Evolutionary conservation across 92 coral and sea anemone species (phyloP).

Genomic region (Phymanthus crucifer): DNA sequence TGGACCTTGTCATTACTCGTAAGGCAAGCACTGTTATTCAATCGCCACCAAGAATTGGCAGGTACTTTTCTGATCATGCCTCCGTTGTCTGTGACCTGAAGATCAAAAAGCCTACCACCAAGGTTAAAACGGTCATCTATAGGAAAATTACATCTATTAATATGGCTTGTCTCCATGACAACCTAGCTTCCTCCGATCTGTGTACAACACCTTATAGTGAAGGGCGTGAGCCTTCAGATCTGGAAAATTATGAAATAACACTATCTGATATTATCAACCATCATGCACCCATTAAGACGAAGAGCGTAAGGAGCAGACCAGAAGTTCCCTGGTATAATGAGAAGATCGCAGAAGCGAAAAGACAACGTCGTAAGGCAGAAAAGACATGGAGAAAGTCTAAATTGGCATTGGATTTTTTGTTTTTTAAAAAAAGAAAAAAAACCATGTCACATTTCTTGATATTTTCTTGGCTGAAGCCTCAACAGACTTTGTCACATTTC

Average conservation of each 20-base stretch:
- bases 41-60: conserved; percentile 28
- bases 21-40: no score
- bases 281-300: neutral
- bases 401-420: conserved; percentile 26
- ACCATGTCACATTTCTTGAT: no score
- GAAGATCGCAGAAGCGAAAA: neutral
- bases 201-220: neutral
- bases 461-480: no score
- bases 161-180: conserved; percentile 24
- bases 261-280: neutral
- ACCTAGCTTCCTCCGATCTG: conserved; percentile 15
- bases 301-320: neutral
- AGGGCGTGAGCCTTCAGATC: neutral
- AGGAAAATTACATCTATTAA: conserved; percentile 48
- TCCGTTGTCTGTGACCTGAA: conserved; percentile 27
- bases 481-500: no score
- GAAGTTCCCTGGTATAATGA: conserved; percentile 5
- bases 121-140: conserved; percentile 36
- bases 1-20: no score
- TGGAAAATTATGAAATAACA: neutral
- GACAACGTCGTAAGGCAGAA: conserved; percentile 38
- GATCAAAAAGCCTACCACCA: conserved; percentile 27
- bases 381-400: conserved; percentile 52
- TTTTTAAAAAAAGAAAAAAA: conserved; percentile 46
- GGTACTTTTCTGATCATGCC: conserved; percentile 58